Conservation (phyloP, 2,888 invertebrate species). For the Carterocephalus palaemon region DNA sequence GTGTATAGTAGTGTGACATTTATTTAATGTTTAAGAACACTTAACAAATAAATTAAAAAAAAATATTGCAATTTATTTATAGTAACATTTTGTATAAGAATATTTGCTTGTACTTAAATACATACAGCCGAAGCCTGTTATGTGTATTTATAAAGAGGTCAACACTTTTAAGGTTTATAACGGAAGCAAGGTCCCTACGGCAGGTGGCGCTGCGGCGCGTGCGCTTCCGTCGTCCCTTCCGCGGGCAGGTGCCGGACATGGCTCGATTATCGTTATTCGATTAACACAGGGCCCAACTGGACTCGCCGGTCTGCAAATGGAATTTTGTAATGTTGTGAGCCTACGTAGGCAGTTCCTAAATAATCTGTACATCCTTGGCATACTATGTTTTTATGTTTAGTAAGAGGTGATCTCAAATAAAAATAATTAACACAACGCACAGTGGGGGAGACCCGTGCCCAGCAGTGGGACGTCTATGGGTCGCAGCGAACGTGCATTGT, state of each 20-base stretch:
- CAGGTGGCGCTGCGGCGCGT: constrained; percentile 67
- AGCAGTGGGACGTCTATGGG: no score
- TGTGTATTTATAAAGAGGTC: constrained; percentile 26
- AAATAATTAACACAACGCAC: no score
- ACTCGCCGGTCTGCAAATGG: constrained; percentile 6
- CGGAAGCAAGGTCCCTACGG: constrained; percentile 60
- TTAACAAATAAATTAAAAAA: no score
- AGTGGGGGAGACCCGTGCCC: no score
- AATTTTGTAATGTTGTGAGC: constrained; percentile 11
- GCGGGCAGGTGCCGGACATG: constrained; percentile 35
- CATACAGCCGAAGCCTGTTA: constrained; percentile 28
- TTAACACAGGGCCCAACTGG: constrained; percentile 23
- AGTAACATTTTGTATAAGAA: not conserved
- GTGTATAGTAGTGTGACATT: no score
- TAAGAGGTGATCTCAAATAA: no score
- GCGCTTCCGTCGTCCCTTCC: constrained; percentile 63
- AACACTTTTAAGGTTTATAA: constrained; percentile 69
- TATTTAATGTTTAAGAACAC: no score
- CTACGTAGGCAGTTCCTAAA: no score
- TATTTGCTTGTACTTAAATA: not conserved
- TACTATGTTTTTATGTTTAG: no score
- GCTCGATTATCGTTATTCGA: constrained; percentile 29
- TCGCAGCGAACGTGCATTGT: no score
- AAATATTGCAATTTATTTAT: no score
- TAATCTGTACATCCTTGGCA: no score